Percentiles rank a stretch among this genome's conserved stretches.
These are phyloP conservation scores for Ruditapes philippinarum DNA, from an alignment of 1,140 invertebrate genomes.

Conservation along the genomic window DNA sequence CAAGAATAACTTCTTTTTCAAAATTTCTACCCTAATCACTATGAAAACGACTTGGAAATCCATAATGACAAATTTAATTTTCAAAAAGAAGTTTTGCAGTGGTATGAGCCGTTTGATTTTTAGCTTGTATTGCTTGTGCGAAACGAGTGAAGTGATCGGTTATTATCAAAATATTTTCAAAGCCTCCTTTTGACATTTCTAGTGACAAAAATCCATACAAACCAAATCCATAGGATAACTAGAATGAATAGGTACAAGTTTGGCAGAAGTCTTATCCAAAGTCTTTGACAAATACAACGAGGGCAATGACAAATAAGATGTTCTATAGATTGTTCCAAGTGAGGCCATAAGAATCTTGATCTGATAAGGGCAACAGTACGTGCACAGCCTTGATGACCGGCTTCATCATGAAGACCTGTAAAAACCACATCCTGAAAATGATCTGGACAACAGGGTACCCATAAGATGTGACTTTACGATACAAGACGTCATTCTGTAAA, in stretches of 20 bases:
- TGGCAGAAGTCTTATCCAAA: background rate
- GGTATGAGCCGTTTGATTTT: constrained; percentile 50
- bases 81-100: constrained; percentile 74
- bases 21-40: constrained; percentile 82
- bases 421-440: constrained; percentile 4
- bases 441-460: background rate
- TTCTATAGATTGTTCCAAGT: background rate
- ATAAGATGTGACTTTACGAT: constrained; percentile 3
- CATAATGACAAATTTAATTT: constrained; percentile 55
- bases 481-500: constrained; percentile 29
- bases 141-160: constrained; percentile 60
- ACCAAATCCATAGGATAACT: constrained; percentile 58
- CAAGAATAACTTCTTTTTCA: constrained; percentile 68
- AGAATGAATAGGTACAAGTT: constrained; percentile 6
- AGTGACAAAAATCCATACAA: constrained; percentile 62
- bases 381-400: background rate
- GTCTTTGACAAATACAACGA: constrained; percentile 46
- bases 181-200: constrained; percentile 49
- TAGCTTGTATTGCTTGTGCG: constrained; percentile 21
- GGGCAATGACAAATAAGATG: constrained; percentile 7
- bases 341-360: constrained; percentile 59
- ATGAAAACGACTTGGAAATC: constrained; percentile 76
- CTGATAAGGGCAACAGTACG: background rate
- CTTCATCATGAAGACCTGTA: constrained; percentile 58
- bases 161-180: constrained; percentile 58